These are phyloP conservation scores for Tinamus major DNA, from an alignment of 2,797 vertebrate genomes.

Conservation along the genomic window DNA sequence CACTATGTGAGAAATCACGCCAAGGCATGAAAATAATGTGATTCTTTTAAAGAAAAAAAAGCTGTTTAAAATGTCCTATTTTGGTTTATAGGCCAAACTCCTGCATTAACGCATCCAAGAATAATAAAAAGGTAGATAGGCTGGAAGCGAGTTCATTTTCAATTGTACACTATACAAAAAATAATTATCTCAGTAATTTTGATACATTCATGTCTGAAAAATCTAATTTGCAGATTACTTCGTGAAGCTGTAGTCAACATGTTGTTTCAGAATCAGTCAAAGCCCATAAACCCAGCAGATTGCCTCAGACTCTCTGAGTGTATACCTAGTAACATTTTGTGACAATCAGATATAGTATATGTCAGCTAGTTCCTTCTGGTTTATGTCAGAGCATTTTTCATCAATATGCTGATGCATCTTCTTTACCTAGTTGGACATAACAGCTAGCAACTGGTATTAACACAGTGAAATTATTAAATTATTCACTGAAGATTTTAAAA, in stretches of 20 bases:
- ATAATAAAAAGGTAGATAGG: slow-evolving; percentile 60
- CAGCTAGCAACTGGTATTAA: neutral
- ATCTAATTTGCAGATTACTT: slow-evolving; percentile 8
- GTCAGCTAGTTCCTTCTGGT: neutral
- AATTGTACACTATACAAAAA: neutral
- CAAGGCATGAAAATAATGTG: slow-evolving; percentile 69
- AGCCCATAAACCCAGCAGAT: neutral
- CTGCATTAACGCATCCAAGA: slow-evolving; percentile 59
- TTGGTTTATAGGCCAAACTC: slow-evolving; percentile 56
- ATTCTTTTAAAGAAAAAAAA: slow-evolving; percentile 66
- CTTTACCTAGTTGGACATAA: neutral
- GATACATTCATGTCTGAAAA: slow-evolving; percentile 12
- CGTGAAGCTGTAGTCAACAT: neutral
- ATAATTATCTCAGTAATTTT: neutral
- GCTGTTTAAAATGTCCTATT: slow-evolving; percentile 61
- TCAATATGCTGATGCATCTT: neutral
- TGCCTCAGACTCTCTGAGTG: neutral
- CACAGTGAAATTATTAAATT: rapidly evolving
- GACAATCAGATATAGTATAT: neutral
- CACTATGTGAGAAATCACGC: slow-evolving; percentile 48
- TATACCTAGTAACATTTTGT: neutral
- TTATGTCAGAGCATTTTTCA: neutral
- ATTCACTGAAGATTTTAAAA: neutral
- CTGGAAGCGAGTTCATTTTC: slow-evolving; percentile 30
- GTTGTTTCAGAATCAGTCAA: slow-evolving; percentile 14